Evolutionary conservation across 2,113 vertebrate genomes (phyloP).

Genomic region (Plestiodon gilberti): DNA sequence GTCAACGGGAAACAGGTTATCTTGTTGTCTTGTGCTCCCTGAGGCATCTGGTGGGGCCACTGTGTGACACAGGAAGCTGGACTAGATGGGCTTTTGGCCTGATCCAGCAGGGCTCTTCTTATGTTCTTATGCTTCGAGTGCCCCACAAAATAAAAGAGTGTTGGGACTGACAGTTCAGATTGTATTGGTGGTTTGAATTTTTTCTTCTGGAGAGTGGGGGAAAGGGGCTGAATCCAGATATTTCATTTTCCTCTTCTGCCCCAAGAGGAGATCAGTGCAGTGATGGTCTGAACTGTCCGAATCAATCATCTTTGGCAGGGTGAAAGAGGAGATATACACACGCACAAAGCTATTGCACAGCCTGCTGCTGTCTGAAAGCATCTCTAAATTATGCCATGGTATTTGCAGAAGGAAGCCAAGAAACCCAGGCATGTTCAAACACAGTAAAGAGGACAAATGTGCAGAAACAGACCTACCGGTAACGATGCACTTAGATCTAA

Average conservation of each 20-base stretch:
- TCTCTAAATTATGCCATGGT: neutral
- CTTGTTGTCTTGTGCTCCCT: no score
- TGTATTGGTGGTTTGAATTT: neutral
- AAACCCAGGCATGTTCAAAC: neutral
- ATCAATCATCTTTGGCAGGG: neutral
- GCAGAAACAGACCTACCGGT: conserved; percentile 6
- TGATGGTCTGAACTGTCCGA: neutral
- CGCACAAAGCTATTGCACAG: neutral
- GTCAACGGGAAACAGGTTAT: no score
- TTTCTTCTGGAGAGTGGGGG: neutral
- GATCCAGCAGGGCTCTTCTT: no score
- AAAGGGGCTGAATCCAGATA: neutral
- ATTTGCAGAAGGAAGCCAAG: neutral
- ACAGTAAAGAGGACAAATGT: neutral
- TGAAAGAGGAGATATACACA: neutral
- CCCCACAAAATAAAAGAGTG: neutral
- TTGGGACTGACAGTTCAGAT: no score
- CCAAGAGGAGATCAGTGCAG: neutral
- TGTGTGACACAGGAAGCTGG: no score
- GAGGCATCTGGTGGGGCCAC: no score
- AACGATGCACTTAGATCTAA: neutral
- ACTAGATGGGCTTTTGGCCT: no score
- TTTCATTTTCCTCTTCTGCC: neutral
- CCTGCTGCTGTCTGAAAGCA: neutral
- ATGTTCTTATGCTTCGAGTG: neutral